Evolutionary conservation across 53 echinoderm and acorn worm species (phyloP).

Genomic region (Hippasteria phrygiana): DNA sequence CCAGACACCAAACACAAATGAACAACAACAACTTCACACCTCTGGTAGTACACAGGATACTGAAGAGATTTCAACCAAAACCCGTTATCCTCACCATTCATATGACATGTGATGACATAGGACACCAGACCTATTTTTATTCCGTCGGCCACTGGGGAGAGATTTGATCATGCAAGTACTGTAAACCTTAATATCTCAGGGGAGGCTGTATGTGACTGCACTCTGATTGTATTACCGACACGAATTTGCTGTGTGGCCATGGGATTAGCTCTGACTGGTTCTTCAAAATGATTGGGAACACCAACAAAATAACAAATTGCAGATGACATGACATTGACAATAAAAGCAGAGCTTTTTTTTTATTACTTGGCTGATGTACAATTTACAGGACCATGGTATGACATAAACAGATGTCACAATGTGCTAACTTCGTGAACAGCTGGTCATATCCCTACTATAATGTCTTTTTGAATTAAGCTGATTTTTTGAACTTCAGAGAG

Average conservation of each 20-base stretch:
- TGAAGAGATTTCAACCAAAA: no score
- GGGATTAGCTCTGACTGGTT: background rate
- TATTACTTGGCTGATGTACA: background rate
- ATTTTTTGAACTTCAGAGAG: no score
- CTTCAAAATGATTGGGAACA: background rate
- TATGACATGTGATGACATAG: background rate
- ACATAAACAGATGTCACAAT: background rate
- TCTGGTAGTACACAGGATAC: no score
- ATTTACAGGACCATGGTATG: background rate
- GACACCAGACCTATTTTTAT: background rate
- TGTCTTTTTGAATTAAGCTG: no score
- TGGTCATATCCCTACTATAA: background rate
- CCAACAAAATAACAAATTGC: background rate
- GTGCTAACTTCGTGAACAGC: background rate
- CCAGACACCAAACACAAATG: background rate
- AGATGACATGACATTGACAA: background rate
- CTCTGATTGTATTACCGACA: background rate
- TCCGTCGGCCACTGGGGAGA: background rate
- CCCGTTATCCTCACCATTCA: background rate
- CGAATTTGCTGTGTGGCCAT: background rate
- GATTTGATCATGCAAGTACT: background rate
- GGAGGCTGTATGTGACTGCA: background rate
- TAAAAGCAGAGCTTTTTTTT: background rate
- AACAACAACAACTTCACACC: no score
- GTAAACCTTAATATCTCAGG: background rate